A percentile compares a stretch with the other conserved stretches of the same genome.
These are phyloP conservation scores for Smutsia temminckii DNA, from an alignment of 2,797 vertebrate species.

Conservation along the genomic window DNA sequence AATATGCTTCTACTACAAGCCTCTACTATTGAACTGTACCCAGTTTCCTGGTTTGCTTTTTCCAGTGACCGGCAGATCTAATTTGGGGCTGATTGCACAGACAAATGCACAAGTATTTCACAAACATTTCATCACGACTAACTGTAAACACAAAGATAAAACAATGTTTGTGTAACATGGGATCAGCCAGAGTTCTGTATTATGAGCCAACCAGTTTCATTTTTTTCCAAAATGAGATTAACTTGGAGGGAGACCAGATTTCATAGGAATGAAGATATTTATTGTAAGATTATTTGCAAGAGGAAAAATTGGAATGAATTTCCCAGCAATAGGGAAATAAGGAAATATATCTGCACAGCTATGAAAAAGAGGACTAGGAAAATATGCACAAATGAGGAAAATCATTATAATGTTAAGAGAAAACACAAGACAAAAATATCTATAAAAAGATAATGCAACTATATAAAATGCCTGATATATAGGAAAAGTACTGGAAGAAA, in stretches of 20 bases:
- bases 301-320: slow-evolving; percentile 38
- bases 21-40: not conserved
- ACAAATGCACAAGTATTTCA: slow-evolving; percentile 34
- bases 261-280: slow-evolving; percentile 34
- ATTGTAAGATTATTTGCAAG: not conserved
- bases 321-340: not conserved
- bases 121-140: not conserved
- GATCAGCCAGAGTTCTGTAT: not conserved
- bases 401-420: not conserved
- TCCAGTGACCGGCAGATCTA: not conserved
- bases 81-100: not conserved
- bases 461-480: not conserved
- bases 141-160: slow-evolving; percentile 21
- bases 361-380: not conserved
- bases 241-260: slow-evolving; percentile 5
- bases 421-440: not conserved
- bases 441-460: not conserved
- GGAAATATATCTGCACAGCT: not conserved
- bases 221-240: not conserved
- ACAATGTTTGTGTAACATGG: not conserved
- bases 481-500: not conserved
- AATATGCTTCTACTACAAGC: not conserved
- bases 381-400: not conserved
- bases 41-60: not conserved
- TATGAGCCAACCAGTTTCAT: not conserved